Conservation (phyloP, 2,888 invertebrate genomes). For the Tethea ocularis region DNA sequence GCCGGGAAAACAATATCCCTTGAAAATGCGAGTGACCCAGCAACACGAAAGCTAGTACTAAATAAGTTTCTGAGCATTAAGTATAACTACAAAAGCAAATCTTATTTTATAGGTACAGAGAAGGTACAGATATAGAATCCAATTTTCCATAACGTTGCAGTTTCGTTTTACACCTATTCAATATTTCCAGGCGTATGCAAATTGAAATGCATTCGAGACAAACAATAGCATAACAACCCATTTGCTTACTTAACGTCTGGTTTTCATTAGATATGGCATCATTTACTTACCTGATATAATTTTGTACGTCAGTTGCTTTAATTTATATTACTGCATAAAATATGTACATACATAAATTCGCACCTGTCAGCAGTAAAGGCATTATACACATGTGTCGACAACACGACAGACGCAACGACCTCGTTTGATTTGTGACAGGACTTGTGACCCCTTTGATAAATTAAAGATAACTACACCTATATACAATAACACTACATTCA, state of each 20-base stretch:
- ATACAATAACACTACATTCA: constrained; percentile 9
- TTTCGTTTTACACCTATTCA: too few species aligned
- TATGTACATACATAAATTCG: constrained; percentile 32
- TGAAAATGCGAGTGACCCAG: too few species aligned
- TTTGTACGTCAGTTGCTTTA: neutral
- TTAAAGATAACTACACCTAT: constrained; percentile 5
- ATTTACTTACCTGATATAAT: neutral
- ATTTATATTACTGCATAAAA: constrained; percentile 10
- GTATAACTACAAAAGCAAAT: too few species aligned
- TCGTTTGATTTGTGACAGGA: constrained; percentile 42
- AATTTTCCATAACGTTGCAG: too few species aligned
- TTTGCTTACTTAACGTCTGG: constrained; percentile 12
- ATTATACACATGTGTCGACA: constrained; percentile 32
- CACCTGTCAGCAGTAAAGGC: constrained; percentile 28
- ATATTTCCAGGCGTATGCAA: too few species aligned
- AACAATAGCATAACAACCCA: constrained; percentile 18
- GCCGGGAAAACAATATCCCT: too few species aligned
- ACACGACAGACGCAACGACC: constrained; percentile 32
- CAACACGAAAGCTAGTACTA: too few species aligned
- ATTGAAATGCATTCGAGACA: constrained; percentile 10
- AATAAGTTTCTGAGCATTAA: too few species aligned
- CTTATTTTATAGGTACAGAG: too few species aligned
- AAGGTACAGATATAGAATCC: too few species aligned
- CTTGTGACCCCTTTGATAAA: constrained; percentile 30
- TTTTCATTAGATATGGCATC: neutral